Percentiles rank a stretch among this genome's conserved stretches.
Conservation (phyloP, 2,888 invertebrate species). For the Electrophaes corylata region DNA sequence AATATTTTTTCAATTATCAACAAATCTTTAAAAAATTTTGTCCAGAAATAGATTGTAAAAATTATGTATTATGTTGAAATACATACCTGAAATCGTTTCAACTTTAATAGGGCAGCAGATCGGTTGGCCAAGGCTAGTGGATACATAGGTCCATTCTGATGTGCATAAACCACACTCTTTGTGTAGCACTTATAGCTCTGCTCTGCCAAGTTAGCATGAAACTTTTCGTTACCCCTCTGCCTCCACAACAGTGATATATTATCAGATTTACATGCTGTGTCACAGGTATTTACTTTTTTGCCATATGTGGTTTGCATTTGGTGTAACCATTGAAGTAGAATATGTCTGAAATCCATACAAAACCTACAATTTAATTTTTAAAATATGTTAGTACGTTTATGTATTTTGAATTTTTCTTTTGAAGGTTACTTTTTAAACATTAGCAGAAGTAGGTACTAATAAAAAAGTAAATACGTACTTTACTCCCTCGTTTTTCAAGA, state of each 20-base stretch:
- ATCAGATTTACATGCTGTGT: constrained; percentile 68
- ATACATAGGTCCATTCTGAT: constrained; percentile 81
- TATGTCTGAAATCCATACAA: constrained; percentile 57
- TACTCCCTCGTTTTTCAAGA: constrained; percentile 68
- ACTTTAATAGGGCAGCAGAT: constrained; percentile 86
- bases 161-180: constrained; percentile 85
- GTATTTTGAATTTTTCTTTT: too few relatives aligned
- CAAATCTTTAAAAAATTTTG: too few relatives aligned
- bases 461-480: constrained; percentile 50
- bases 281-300: constrained; percentile 53
- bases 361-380: too few relatives aligned
- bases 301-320: constrained; percentile 66
- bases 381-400: too few relatives aligned
- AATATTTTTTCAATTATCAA: too few relatives aligned
- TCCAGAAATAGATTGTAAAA: too few relatives aligned
- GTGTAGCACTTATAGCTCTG: constrained; percentile 85
- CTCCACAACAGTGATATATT: constrained; percentile 68
- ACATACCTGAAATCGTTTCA: constrained; percentile 84
- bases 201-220: constrained; percentile 76
- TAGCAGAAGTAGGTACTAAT: background rate
- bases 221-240: constrained; percentile 85
- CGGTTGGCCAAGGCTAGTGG: constrained; percentile 87
- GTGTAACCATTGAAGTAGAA: constrained; percentile 67
- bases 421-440: too few relatives aligned
- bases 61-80: background rate